Evolutionary conservation across 1,140 invertebrate genomes (phyloP), one percentile per base, ranked within the genome.

Genomic region (Apocrypta bakeri): DNA sequence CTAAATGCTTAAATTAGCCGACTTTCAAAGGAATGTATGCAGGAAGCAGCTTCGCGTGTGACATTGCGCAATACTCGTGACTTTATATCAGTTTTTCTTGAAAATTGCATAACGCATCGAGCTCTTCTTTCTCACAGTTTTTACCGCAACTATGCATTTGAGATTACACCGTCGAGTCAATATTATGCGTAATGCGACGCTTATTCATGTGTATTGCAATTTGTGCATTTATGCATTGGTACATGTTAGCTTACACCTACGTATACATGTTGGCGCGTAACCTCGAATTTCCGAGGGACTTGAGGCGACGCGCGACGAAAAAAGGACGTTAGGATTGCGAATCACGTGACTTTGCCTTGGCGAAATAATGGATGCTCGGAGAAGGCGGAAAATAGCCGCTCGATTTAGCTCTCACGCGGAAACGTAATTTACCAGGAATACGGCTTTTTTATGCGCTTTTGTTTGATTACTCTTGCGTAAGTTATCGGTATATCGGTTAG

Each of bases 241-340:
- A 63, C 4, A 68, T n/a, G n/a, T n/a, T n/a, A n/a, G n/a, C n/a
- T n/a, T n/a, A n/a, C n/a, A n/a, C n/a, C n/a, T 64, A 64, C 33
- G 33, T 37, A 9, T 37, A 37, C n/a, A 63, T 63, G 4, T 14
- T 6, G 56, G 69, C 31, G 66, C 11, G 24, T 71, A 79, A 71
- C 77, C 66, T 71, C 77, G 77, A 79, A 56, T 79, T 71, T 71
- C 25, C n/a, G n/a, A n/a, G n/a, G n/a, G n/a, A n/a, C n/a, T n/a
- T n/a, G n/a, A n/a, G n/a, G n/a, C n/a, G n/a, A 31, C 29, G 63
- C 29, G 25, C 37, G n/a, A 1, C 27, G 42, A 77, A 76, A 71
- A 63, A 74, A 72, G 40, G 68, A 24, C 33, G 25, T 68, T 69
- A 48, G 42, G 42, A n/a, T 29, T 31, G 17, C 24, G 63, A 12